phyloP scores from a whole-genome alignment of 2,113 vertebrate genomes.

The Coracopsis vasa region DNA sequence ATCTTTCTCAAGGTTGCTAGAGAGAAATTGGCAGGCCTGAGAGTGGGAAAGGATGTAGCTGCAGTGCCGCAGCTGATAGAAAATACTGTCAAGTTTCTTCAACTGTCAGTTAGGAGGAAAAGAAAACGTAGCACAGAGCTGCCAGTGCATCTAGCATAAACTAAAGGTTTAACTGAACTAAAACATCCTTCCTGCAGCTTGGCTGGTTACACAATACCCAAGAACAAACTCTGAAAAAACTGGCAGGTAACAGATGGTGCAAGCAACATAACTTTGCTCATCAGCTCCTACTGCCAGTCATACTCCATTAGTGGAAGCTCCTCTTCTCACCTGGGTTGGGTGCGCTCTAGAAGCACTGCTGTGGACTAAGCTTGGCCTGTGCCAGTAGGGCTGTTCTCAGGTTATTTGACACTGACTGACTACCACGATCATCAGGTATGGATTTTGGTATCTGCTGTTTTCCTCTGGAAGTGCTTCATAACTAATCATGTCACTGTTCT shows the following conservation, averaged over 20 bases:
- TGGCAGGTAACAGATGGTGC: constrained; percentile 50
- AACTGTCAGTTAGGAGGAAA: constrained; percentile 16
- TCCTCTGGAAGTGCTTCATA: neutral
- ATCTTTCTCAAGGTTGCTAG: neutral
- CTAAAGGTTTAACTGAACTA: constrained; percentile 28
- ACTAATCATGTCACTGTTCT: neutral
- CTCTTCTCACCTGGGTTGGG: neutral
- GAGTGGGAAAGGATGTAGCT: neutral
- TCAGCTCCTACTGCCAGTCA: neutral
- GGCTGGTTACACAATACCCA: neutral
- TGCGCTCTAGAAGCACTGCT: neutral
- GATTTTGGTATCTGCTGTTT: neutral
- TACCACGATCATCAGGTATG: neutral
- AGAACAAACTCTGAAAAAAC: constrained; percentile 20
- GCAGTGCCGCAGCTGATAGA: constrained; percentile 4
- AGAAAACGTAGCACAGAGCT: constrained; percentile 26
- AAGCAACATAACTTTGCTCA: neutral
- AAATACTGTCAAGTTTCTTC: constrained; percentile 30
- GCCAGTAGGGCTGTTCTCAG: neutral
- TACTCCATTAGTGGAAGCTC: neutral
- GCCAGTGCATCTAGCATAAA: constrained; percentile 46
- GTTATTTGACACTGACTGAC: neutral
- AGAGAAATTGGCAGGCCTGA: constrained; percentile 16
- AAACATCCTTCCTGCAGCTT: constrained; percentile 1
- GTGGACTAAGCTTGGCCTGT: neutral